A percentile compares a stretch with the other conserved stretches of the same genome.
Conservation (phyloP, 92 coral and sea anemone species). For the Porites lobata region DNA sequence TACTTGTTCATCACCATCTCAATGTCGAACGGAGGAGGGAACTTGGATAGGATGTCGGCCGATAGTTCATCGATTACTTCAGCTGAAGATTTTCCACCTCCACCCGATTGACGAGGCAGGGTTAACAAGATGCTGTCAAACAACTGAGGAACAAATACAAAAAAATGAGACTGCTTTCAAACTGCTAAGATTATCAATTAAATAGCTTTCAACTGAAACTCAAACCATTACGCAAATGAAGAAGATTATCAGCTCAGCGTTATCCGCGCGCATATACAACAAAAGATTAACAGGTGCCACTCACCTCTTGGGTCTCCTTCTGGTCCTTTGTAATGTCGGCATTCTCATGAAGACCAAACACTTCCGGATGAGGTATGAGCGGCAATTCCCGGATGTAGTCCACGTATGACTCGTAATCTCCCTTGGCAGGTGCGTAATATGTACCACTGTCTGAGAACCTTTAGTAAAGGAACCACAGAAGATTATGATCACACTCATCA, state of each 20-base stretch:
- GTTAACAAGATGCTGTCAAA: constrained; percentile 97
- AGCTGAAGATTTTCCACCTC: constrained; percentile 98
- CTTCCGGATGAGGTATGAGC: constrained; percentile 95
- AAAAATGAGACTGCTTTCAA: neutral
- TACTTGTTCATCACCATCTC: constrained; percentile 95
- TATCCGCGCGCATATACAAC: neutral
- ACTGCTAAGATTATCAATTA: too few relatives aligned
- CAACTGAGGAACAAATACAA: constrained; percentile 46
- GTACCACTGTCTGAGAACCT: constrained; percentile 97
- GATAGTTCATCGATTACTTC: constrained; percentile 98
- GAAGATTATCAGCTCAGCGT: neutral
- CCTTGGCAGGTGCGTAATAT: constrained; percentile 91
- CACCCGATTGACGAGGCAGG: constrained; percentile 98
- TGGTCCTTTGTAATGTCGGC: constrained; percentile 99
- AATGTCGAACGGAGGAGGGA: constrained; percentile 94
- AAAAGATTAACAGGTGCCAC: neutral
- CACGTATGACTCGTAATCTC: constrained; percentile 90
- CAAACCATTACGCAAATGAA: neutral
- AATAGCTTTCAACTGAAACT: too few relatives aligned
- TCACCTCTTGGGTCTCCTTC: constrained; percentile 98
- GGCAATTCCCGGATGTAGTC: constrained; percentile 96
- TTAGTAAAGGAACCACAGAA: neutral
- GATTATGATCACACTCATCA: neutral
- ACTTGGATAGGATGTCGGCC: constrained; percentile 93
- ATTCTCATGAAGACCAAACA: constrained; percentile 98